Evolutionary conservation across 2,888 invertebrate genomes (phyloP).

Genomic region (Magallana nippona): DNA sequence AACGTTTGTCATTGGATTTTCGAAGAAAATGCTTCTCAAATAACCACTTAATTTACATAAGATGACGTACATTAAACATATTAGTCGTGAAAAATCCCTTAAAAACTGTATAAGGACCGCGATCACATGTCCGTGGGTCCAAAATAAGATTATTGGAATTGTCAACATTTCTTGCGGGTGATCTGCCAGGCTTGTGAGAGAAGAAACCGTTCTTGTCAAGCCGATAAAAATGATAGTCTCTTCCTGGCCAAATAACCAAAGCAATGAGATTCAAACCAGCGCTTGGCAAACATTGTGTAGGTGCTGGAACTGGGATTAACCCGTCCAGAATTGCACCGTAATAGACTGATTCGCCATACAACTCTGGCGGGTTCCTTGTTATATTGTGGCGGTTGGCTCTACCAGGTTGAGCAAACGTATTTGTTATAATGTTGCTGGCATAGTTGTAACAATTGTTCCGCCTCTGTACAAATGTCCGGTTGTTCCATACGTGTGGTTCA

Average conservation of each 20-base stretch:
- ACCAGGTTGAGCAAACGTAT: conserved; percentile 62
- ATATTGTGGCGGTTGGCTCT: conserved; percentile 51
- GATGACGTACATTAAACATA: conserved; percentile 12
- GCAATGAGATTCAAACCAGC: conserved; percentile 49
- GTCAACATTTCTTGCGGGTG: conserved; percentile 53
- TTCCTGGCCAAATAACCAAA: conserved; percentile 56
- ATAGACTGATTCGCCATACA: conserved; percentile 46
- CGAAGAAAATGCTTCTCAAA: not conserved
- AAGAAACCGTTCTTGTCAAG: conserved; percentile 52
- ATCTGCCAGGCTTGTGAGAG: conserved; percentile 58
- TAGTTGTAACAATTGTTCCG: conserved; percentile 60
- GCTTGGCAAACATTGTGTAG: conserved; percentile 42
- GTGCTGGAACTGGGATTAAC: conserved; percentile 26
- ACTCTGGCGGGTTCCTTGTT: conserved; percentile 9
- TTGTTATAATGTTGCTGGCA: conserved; percentile 56
- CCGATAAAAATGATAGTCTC: conserved; percentile 57
- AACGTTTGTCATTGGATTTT: not conserved
- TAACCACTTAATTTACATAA: not conserved
- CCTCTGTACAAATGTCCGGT: conserved; percentile 16
- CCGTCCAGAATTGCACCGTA: conserved; percentile 52
- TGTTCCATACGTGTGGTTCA: conserved; percentile 3
- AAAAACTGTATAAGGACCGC: conserved; percentile 51
- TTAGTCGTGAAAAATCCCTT: conserved; percentile 3
- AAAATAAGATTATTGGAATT: conserved; percentile 50
- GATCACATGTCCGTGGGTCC: conserved; percentile 48